Evolutionary conservation across 1,140 invertebrate species (phyloP).

Genomic region (Pseudomyrmex flavicornis): DNA sequence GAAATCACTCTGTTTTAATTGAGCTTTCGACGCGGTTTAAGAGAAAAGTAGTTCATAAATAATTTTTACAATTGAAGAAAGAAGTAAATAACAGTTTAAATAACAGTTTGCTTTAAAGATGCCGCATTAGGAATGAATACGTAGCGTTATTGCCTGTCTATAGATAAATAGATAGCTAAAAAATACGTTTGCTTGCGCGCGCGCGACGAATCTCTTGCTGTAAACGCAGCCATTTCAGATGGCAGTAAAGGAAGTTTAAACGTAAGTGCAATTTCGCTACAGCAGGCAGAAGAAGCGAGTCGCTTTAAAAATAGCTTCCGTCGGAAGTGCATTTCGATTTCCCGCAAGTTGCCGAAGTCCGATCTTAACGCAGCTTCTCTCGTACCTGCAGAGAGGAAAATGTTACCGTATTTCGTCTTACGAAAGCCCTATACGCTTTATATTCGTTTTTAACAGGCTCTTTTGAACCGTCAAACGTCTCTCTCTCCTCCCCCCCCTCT

Average conservation of each 20-base stretch:
- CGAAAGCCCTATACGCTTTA: slow-evolving; percentile 49
- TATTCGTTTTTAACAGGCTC: slow-evolving; percentile 57
- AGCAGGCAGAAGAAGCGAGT: slow-evolving; percentile 41
- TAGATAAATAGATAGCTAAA: slow-evolving; percentile 6
- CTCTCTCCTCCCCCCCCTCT: too few species aligned
- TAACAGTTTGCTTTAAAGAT: slow-evolving; percentile 1
- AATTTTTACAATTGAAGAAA: too few species aligned
- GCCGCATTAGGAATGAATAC: background rate
- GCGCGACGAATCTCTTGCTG: slow-evolving; percentile 13
- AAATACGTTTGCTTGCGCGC: slow-evolving; percentile 15
- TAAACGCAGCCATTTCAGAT: slow-evolving; percentile 49
- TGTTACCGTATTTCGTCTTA: slow-evolving; percentile 53
- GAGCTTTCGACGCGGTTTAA: too few species aligned
- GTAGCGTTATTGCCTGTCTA: background rate
- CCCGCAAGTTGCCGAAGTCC: slow-evolving; percentile 49
- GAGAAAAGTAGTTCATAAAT: too few species aligned
- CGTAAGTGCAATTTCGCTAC: slow-evolving; percentile 55
- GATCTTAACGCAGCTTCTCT: slow-evolving; percentile 57
- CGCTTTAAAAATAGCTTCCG: slow-evolving; percentile 58
- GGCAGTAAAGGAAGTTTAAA: slow-evolving; percentile 50
- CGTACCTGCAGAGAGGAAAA: slow-evolving; percentile 41
- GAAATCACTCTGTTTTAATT: too few species aligned
- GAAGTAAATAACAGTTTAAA: background rate
- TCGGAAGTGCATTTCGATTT: slow-evolving; percentile 58
- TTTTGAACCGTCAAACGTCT: slow-evolving; percentile 56